Conservation (phyloP, 2,888 invertebrate genomes). For the Himalopsyche kuldschensis region DNA sequence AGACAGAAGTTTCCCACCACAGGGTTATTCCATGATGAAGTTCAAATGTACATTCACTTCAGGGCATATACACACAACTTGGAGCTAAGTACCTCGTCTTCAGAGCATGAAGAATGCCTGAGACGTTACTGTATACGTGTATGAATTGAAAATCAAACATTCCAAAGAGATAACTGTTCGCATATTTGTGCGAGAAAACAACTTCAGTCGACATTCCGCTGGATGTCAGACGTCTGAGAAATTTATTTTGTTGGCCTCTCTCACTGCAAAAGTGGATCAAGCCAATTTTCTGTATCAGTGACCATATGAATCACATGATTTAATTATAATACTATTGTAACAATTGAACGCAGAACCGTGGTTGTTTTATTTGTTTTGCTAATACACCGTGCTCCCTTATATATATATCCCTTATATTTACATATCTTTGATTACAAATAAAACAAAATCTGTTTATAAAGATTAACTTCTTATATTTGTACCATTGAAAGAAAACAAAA, state of each 20-base stretch:
- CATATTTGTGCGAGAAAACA: constrained; percentile 5
- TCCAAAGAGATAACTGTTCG: not conserved
- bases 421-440: not conserved
- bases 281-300: constrained; percentile 24
- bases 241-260: not conserved
- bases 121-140: not conserved
- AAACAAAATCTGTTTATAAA: not conserved
- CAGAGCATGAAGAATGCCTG: not conserved
- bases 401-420: no score
- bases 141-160: constrained; percentile 1
- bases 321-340: constrained; percentile 16
- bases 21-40: not conserved
- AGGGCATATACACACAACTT: not conserved
- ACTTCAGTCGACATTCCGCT: constrained; percentile 2
- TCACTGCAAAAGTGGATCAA: not conserved
- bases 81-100: not conserved
- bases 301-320: constrained; percentile 25
- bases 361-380: not conserved
- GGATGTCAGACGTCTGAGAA: constrained; percentile 4
- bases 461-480: not conserved
- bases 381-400: not conserved
- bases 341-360: not conserved
- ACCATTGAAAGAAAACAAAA: not conserved
- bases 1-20: no score
- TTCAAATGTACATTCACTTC: not conserved